Base-by-base conservation (phyloP, 1,140 invertebrate genomes). In the Bombus difficillimus region DNA sequence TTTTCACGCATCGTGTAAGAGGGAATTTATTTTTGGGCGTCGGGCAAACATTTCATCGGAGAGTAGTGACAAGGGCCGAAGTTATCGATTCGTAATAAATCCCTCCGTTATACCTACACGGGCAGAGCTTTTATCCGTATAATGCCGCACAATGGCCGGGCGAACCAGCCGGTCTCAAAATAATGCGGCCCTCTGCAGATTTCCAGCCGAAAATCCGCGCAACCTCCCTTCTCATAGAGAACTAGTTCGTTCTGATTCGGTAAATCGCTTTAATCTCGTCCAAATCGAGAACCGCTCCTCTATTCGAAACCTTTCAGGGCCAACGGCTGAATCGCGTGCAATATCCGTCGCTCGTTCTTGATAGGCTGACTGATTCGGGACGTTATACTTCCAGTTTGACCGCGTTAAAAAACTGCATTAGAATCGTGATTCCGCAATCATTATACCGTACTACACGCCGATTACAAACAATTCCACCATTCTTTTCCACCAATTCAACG, bases 61-160 rank as follows among this genome's bases (percentile, higher is more conserved):
- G 80, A 88, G 81, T 89, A 89, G 79, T 92, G 89, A 91, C 91
- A 89, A 91, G 86, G 81, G 86, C 91, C 88, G 86, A 84, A 92
- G 85, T 91, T 91, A 92, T 92, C 88, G 89, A 92, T 92, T 91
- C 88, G 89, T 92, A 92, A 92, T 92, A 92, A 93, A 92, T 92
- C 88, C 91, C 80, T 83, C 73, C 80, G 88, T 89, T 91, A 92
- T 92, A 92, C 85, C 84, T 76, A 88, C 80, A 85, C 83, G 85
- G 84, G 47, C 89, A 80, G 72, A 73, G 90, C 90, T 92, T 92
- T 92, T 92, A 92, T 92, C 92, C 92, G 86, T 84, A 91, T 92
- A 92, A 92, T 91, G 85, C 88, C 85, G 83, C 86, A 91, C 90
- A 92, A 92, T 92, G 86, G 90, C 87, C 72, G 83, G 83, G 85